Base-by-base conservation (phyloP, 2,797 vertebrate species). In the Pseudomugil tenellus region DNA sequence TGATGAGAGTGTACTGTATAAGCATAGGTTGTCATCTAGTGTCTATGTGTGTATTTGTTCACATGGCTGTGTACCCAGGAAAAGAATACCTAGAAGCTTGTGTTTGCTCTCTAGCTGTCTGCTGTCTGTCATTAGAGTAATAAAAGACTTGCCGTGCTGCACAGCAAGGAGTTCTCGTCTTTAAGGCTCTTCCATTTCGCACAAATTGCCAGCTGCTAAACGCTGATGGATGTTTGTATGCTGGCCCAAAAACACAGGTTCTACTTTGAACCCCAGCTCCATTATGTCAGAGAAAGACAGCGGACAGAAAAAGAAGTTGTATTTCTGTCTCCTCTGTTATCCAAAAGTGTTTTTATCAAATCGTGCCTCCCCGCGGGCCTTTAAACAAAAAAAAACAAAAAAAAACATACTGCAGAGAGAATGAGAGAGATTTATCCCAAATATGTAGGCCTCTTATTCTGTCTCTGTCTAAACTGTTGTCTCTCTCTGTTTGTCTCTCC, bases 121-220 rank as follows among this genome's bases (percentile, higher is more conserved):
- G 87, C 87, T 87, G 85, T 89, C 92, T 93, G 83, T 94, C 93
- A 94, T 95, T 94, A 93, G 81, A 72, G 87, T 93, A 93, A 94
- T 94, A 94, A 93, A 94, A 94, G 92, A 92, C 91, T 92, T 88
- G 89, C 86, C 88, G 85, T 78, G 89, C 88, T 86, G 88, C 84
- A 78, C 84, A 75, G 85, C 74, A 63, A 93, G 90, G 89, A 91
- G 87, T 91, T 91, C 86, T 88, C 88, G 74, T 92, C 89, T 92
- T 85, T 84, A 80, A 90, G 89, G 72, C 83, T 85, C 80, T 84
- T 87, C 87, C 90, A 92, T 94, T 93, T 91, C 74, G 65, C 87
- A 75, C 85, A 94, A 95, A 94, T 93, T 94, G 91, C 90, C 59
- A 77, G 89, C 92, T 94, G 92, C 91, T 91, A 88, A 87, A 85